Conservation (phyloP, 1,140 invertebrate genomes). For the Drosophila eugracilis region DNA sequence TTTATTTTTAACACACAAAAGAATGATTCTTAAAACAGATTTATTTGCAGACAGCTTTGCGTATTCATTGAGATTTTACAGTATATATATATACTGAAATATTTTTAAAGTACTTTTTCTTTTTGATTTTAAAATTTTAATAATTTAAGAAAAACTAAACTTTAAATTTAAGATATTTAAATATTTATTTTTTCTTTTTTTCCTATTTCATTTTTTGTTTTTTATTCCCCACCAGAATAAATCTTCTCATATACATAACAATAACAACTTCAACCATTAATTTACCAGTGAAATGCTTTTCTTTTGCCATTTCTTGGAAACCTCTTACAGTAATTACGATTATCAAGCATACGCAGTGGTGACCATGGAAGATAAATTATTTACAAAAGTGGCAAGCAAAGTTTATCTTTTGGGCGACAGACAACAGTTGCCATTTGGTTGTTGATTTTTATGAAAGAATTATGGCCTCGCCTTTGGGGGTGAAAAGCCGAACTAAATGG, state of each 20-base stretch:
- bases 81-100: too few species aligned
- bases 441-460: conserved; percentile 58
- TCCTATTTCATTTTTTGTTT: too few species aligned
- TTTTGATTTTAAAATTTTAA: too few species aligned
- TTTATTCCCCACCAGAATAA: too few species aligned
- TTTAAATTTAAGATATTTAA: not conserved
- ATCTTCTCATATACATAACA: too few species aligned
- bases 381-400: conserved; percentile 43
- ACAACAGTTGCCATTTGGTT: conserved; percentile 55
- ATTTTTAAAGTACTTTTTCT: too few species aligned
- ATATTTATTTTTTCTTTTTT: too few species aligned
- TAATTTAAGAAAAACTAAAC: not conserved
- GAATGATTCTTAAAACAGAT: not conserved
- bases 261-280: conserved; percentile 5
- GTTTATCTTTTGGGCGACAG: conserved; percentile 53
- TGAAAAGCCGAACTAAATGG: conserved; percentile 55
- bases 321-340: conserved; percentile 32
- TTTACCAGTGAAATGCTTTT: not conserved
- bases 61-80: not conserved
- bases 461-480: conserved; percentile 25
- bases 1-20: not conserved
- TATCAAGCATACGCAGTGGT: conserved; percentile 53
- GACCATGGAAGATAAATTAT: conserved; percentile 39
- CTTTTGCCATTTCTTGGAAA: not conserved
- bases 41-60: not conserved